phyloP scores from a whole-genome alignment of 2,888 invertebrate species.

The Lepetodrilus schrolli region DNA sequence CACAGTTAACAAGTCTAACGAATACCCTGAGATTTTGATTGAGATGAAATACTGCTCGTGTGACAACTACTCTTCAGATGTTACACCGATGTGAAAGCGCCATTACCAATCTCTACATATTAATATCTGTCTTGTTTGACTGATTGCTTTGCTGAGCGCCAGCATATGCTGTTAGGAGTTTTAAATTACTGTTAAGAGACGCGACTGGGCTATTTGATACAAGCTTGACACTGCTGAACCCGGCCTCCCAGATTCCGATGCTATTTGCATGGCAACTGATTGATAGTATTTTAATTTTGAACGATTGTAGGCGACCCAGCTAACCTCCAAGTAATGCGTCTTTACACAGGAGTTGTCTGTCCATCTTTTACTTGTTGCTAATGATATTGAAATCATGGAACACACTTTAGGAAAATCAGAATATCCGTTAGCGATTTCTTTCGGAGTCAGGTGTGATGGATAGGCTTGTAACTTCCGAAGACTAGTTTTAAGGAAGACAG shows the following conservation, averaged over 20 bases:
- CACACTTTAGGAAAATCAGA: background rate
- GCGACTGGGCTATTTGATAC: background rate
- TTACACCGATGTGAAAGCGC: too few relatives aligned
- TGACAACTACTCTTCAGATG: too few relatives aligned
- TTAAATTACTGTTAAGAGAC: too few relatives aligned
- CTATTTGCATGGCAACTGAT: background rate
- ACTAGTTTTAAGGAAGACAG: background rate
- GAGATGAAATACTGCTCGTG: too few relatives aligned
- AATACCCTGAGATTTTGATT: too few relatives aligned
- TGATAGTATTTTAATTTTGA: conserved; percentile 7
- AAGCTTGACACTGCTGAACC: background rate
- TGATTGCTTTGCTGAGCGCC: too few relatives aligned
- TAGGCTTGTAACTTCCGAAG: background rate
- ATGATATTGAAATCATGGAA: conserved; percentile 7
- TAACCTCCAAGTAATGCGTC: conserved; percentile 1
- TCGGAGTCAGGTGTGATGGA: background rate
- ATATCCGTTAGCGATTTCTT: background rate
- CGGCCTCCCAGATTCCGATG: background rate
- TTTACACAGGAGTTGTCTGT: background rate
- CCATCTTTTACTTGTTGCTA: conserved; percentile 1
- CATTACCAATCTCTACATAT: too few relatives aligned
- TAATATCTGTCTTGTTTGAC: too few relatives aligned
- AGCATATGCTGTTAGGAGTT: too few relatives aligned
- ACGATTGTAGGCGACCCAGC: background rate
- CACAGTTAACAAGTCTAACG: too few relatives aligned